A percentile compares a stretch with the other conserved stretches of the same genome.
Conservation (phyloP, 2,888 invertebrate genomes). For the Drosophila diplacantha region DNA sequence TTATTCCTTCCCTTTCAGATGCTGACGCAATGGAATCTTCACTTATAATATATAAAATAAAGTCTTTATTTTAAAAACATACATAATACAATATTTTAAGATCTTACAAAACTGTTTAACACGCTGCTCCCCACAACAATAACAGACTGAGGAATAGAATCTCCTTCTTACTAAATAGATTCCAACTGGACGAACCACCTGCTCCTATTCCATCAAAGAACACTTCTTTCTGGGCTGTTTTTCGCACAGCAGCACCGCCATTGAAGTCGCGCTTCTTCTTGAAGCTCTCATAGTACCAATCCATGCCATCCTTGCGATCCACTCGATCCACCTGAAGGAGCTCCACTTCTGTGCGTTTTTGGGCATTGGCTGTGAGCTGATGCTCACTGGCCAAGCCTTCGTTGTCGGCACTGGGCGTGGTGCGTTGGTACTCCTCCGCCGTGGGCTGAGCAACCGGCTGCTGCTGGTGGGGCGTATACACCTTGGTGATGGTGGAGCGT, state of each 20-base stretch:
- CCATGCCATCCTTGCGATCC: conserved; percentile 80
- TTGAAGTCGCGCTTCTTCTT: conserved; percentile 67
- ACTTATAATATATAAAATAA: conserved; percentile 27
- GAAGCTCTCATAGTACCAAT: conserved; percentile 93
- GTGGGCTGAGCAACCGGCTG: conserved; percentile 69
- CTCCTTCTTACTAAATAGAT: conserved; percentile 19
- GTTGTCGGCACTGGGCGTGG: conserved; percentile 67
- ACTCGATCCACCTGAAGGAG: conserved; percentile 77
- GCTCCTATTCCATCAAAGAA: conserved; percentile 19
- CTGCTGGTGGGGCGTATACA: conserved; percentile 75
- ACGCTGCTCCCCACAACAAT: conserved; percentile 42
- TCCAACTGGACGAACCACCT: conserved; percentile 21
- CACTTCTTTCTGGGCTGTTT: conserved; percentile 44
- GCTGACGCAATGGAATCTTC: neutral
- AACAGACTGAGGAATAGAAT: conserved; percentile 33
- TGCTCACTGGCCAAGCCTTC: conserved; percentile 53
- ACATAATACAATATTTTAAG: conserved; percentile 37
- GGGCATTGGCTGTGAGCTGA: conserved; percentile 59
- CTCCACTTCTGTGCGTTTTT: conserved; percentile 59
- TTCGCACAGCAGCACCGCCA: conserved; percentile 32
- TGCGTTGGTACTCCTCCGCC: conserved; percentile 76
- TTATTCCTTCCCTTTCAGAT: conserved; percentile 5
- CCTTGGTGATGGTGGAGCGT: conserved; percentile 82
- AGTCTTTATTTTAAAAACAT: conserved; percentile 34
- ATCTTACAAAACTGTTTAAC: conserved; percentile 56